phyloP scores from a whole-genome alignment of 2,888 invertebrate genomes.

The Ommatoiulus sabulosus region DNA sequence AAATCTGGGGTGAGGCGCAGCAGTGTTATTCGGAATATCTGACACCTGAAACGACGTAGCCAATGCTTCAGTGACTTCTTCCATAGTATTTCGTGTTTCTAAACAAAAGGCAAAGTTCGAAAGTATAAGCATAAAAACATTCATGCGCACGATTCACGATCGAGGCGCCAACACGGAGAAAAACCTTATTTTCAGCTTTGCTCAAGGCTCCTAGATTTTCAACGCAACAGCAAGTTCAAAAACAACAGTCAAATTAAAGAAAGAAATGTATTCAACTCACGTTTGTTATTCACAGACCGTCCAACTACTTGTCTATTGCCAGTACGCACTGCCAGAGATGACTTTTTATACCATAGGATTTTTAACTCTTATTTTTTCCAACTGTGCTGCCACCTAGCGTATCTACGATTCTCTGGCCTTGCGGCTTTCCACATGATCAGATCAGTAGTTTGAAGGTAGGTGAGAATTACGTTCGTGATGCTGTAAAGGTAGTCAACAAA shows the following conservation, averaged over 20 bases:
- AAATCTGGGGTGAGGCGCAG: constrained; percentile 62
- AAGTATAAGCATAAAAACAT: no score
- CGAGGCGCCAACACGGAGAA: no score
- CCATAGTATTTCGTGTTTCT: background rate
- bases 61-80: constrained; percentile 49
- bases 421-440: background rate
- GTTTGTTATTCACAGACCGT: background rate
- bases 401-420: background rate
- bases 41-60: constrained; percentile 33
- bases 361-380: background rate
- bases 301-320: background rate
- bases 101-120: background rate
- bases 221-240: no score
- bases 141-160: no score
- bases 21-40: constrained; percentile 49
- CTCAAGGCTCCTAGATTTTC: no score
- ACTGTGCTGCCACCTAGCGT: background rate
- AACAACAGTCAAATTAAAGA: background rate
- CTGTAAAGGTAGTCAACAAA: background rate
- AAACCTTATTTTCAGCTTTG: no score
- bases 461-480: background rate
- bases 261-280: background rate
- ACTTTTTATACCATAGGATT: no score
- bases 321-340: no score
- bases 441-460: constrained; percentile 3